Conservation (phyloP, 2,888 invertebrate species). For the Linyphia triangularis region DNA sequence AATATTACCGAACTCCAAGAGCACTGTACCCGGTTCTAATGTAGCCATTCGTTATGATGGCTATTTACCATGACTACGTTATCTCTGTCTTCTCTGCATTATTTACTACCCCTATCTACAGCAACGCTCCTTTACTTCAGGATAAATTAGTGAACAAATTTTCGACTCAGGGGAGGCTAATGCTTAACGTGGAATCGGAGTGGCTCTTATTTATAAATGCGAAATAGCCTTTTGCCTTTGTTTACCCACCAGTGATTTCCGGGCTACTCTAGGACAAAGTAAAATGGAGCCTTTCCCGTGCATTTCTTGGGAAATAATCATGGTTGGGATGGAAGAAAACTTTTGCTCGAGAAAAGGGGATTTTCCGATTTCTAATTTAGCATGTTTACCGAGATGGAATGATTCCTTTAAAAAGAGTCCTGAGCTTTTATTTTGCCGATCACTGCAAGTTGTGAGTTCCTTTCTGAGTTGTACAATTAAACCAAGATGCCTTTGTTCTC, state of each 20-base stretch:
- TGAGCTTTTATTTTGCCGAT: too few relatives aligned
- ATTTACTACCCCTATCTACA: constrained; percentile 3
- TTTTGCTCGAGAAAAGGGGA: too few relatives aligned
- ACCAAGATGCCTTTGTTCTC: too few relatives aligned
- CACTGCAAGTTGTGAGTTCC: too few relatives aligned
- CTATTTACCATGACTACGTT: neutral
- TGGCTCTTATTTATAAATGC: neutral
- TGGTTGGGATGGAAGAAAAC: too few relatives aligned
- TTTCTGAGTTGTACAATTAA: too few relatives aligned
- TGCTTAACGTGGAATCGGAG: neutral
- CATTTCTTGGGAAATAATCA: too few relatives aligned
- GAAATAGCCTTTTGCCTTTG: neutral
- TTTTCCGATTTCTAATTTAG: too few relatives aligned
- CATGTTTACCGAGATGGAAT: too few relatives aligned
- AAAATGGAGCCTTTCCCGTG: neutral
- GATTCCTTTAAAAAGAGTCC: too few relatives aligned
- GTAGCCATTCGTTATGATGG: neutral
- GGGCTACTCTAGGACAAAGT: neutral
- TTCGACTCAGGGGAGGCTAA: neutral
- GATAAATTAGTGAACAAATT: neutral
- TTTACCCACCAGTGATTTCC: neutral
- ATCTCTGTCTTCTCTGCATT: neutral
- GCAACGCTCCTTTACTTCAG: neutral
- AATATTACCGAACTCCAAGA: neutral
- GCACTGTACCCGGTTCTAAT: too few relatives aligned